phyloP scores from a whole-genome alignment of 2,113 vertebrate genomes.

The Plecotus auritus region DNA sequence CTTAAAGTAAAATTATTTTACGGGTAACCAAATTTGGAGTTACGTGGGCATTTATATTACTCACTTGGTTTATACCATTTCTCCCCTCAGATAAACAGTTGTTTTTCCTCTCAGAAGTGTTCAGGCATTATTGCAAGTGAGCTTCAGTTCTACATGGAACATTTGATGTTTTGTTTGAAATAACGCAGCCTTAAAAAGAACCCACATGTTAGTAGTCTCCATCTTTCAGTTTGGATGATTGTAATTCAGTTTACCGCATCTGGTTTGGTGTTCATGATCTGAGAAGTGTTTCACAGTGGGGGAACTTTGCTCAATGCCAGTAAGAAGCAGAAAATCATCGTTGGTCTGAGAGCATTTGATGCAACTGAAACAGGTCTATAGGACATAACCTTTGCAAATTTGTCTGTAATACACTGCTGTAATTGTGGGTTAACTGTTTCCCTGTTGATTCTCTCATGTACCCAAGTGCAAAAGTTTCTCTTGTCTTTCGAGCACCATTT shows the following conservation, averaged over 20 bases:
- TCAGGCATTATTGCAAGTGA: background rate
- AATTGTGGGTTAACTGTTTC: conserved; percentile 12
- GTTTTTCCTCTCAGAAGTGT: conserved; percentile 56
- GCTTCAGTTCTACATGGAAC: conserved; percentile 25
- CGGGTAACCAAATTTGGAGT: conserved; percentile 3
- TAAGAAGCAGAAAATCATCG: background rate
- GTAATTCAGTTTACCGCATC: background rate
- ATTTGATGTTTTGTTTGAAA: conserved; percentile 29
- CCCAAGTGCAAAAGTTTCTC: conserved; percentile 30
- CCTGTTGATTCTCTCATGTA: background rate
- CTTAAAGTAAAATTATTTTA: conserved; percentile 7
- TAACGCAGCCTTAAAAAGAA: background rate
- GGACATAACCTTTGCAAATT: background rate
- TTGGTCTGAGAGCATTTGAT: background rate
- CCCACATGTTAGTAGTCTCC: background rate
- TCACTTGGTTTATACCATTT: conserved; percentile 17
- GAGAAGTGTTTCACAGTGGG: conserved; percentile 29
- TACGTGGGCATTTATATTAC: conserved; percentile 6
- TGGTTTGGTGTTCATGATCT: conserved; percentile 31
- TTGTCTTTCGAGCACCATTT: conserved; percentile 36
- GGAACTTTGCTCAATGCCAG: background rate
- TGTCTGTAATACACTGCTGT: background rate
- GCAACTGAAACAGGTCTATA: background rate
- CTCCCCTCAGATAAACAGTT: background rate
- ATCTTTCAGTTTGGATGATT: conserved; percentile 18